Percentiles rank a stretch among this genome's conserved stretches.
Evolutionary conservation across 2,113 vertebrate genomes (phyloP).

Genomic region (Genyomyrus donnyi): DNA sequence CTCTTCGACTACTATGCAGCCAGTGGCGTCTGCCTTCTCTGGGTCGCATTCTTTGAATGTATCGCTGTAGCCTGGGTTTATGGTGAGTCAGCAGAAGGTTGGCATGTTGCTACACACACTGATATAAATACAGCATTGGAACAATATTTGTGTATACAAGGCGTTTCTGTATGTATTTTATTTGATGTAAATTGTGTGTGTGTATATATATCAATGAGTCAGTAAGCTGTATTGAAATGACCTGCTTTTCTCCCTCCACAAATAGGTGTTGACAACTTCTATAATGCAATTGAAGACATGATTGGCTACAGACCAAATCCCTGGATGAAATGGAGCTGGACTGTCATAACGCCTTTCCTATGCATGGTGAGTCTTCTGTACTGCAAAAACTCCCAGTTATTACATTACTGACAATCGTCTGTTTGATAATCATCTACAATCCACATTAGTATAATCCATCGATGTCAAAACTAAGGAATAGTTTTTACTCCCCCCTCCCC

Average conservation of each 20-base stretch:
- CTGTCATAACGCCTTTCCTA: slow-evolving; percentile 82
- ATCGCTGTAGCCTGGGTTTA: slow-evolving; percentile 99
- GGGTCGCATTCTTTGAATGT: slow-evolving; percentile 99
- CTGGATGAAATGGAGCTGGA: slow-evolving; percentile 99
- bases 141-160: not conserved
- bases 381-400: not conserved
- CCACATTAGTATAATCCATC: not conserved
- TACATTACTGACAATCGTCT: not conserved
- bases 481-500: not conserved
- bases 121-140: not conserved
- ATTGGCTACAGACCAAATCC: slow-evolving; percentile 94
- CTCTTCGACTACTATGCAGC: slow-evolving; percentile 99
- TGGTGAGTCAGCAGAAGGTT: slow-evolving; percentile 68
- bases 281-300: slow-evolving; percentile 97
- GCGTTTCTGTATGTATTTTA: not conserved
- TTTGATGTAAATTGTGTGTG: not conserved
- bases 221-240: not conserved
- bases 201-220: not conserved
- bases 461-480: not conserved
- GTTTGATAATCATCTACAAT: not conserved
- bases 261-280: slow-evolving; percentile 92
- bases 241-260: not conserved
- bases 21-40: slow-evolving; percentile 98
- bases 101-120: not conserved
- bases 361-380: slow-evolving; percentile 71